Evolutionary conservation across 2,113 vertebrate species (phyloP), one percentile per base, ranked within the genome.

Genomic region (Peromyscus maniculatus): DNA sequence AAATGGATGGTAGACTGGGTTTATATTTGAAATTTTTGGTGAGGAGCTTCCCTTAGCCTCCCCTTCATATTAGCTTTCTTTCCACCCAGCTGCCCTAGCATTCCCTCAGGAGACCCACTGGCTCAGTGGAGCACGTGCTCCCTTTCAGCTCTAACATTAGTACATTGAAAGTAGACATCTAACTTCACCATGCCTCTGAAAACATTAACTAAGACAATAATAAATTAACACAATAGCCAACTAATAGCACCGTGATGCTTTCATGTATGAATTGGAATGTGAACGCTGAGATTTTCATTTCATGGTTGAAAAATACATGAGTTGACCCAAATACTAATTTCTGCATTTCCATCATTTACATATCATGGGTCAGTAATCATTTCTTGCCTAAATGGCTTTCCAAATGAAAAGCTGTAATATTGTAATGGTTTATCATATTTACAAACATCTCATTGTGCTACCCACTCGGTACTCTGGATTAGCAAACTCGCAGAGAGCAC

Each of bases 271-370:
- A 98, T 98, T 98, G 91, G 97, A 98, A 98, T 98, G 98, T 98
- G 98, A 98, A 97, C 96, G 97, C 93, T 97, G 96, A 98, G 98
- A 97, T 98, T 98, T 98, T 98, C 98, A 98, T 99, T 98, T 99
- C 98, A 99, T 98, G 98, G 98, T 99, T 98, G 98, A 98, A 98
- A 98, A 98, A 98, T 98, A 98, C 92, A 97, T 97, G 98, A 98
- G 98, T 98, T 99, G 98, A 98, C 98, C 98, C 98, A 98, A 98
- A 98, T 98, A 99, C 98, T 98, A 98, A 98, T 99, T 98, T 98
- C 97, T 98, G 97, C 97, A 97, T 98, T 98, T 98, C 97, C 86
- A 6, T 98, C 98, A 98, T 99, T 98, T 99, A 98, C 98, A 98
- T 98, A 98, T 98, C 97, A 98, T 98, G 98, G 98, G 98, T 99